These are phyloP conservation scores for Sinocyclocheilus rhinocerous DNA, from an alignment of 2,113 vertebrate genomes.

Conservation along the genomic window DNA sequence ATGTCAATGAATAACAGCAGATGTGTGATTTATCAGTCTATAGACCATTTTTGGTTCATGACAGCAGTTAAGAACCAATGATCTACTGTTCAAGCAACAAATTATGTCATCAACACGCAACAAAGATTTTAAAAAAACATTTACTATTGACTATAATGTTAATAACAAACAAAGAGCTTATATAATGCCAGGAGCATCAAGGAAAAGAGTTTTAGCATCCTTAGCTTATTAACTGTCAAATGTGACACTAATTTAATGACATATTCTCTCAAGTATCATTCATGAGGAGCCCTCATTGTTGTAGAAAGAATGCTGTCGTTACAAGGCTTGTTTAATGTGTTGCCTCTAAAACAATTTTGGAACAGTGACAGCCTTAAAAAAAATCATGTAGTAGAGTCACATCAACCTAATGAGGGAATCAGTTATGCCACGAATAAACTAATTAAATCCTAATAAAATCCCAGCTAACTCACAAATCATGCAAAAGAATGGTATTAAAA, in stretches of 20 bases:
- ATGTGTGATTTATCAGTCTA: no score
- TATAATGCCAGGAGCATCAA: background rate
- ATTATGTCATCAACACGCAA: background rate
- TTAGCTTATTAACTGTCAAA: background rate
- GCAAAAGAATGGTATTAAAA: background rate
- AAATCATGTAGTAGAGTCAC: constrained; percentile 1
- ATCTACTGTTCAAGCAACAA: no score
- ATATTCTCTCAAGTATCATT: background rate
- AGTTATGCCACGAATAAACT: constrained; percentile 32
- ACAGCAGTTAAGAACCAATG: no score
- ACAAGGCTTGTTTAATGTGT: background rate
- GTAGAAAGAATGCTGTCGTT: background rate
- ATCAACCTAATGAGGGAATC: constrained; percentile 14
- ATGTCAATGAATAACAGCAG: no score
- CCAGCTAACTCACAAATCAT: constrained; percentile 16
- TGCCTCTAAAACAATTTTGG: background rate
- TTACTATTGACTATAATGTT: background rate
- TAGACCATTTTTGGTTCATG: no score
- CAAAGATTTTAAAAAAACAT: background rate
- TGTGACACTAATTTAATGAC: background rate
- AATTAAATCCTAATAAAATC: constrained; percentile 30
- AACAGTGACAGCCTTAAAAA: background rate
- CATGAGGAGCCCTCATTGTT: background rate
- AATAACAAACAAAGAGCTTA: background rate
- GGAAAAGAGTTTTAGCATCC: background rate